These are phyloP conservation scores for Spodoptera litura DNA, from an alignment of 1,140 invertebrate species.

Conservation along the genomic window DNA sequence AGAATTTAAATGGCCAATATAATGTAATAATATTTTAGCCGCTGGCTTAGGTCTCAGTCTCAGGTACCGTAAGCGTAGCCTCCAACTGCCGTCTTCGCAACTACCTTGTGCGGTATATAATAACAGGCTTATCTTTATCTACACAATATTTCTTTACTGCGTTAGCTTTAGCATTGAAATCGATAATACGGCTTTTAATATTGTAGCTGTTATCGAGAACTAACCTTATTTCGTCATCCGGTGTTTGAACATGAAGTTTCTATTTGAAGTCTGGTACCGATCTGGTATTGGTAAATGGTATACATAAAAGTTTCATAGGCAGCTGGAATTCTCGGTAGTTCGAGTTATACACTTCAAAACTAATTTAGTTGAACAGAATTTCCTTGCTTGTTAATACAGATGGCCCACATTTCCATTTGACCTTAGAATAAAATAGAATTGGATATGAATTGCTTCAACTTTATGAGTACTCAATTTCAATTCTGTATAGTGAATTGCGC, in stretches of 20 bases:
- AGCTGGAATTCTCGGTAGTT: constrained; percentile 1
- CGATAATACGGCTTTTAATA: constrained; percentile 49
- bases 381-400: constrained; percentile 37
- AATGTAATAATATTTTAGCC: constrained; percentile 48
- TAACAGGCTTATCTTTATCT: constrained; percentile 65
- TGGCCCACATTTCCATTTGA: constrained; percentile 46
- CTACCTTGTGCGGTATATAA: constrained; percentile 45
- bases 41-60: constrained; percentile 64
- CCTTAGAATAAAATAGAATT: constrained; percentile 52
- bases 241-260: constrained; percentile 3
- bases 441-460: constrained; percentile 44
- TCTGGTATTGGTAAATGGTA: constrained; percentile 2
- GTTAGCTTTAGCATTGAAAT: constrained; percentile 64
- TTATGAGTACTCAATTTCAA: constrained; percentile 54
- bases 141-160: constrained; percentile 65
- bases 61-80: constrained; percentile 75
- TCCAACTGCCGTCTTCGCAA: constrained; percentile 60
- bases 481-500: constrained; percentile 48
- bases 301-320: constrained; percentile 12
- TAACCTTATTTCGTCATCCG: constrained; percentile 37
- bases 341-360: constrained; percentile 8
- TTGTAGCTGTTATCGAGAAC: constrained; percentile 37
- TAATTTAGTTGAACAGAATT: constrained; percentile 27
- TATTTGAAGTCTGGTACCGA: constrained; percentile 22
- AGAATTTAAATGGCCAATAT: constrained; percentile 51